These are phyloP conservation scores for Etheostoma nigrum DNA, from an alignment of 2,797 vertebrate species.

Conservation along the genomic window DNA sequence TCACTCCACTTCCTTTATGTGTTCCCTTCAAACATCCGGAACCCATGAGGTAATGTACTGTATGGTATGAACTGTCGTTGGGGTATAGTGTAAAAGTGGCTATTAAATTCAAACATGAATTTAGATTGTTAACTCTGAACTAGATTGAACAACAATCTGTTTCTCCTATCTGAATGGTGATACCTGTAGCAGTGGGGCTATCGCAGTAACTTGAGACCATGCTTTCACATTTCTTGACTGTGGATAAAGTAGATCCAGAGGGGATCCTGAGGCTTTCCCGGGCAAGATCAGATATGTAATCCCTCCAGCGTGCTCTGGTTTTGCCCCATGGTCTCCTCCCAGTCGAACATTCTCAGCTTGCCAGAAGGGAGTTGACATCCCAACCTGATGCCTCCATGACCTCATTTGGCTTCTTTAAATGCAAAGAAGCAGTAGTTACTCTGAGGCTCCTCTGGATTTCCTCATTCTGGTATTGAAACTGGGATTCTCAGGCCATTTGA, in stretches of 20 bases:
- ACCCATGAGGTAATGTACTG: conserved; percentile 30
- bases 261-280: conserved; percentile 34
- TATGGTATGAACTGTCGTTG: conserved; percentile 14
- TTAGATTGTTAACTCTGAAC: conserved; percentile 30
- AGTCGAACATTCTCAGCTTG: conserved; percentile 18
- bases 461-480: not conserved
- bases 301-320: conserved; percentile 28
- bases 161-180: conserved; percentile 6
- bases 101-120: conserved; percentile 46
- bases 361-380: not conserved
- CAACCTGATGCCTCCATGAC: not conserved
- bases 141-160: conserved; percentile 37
- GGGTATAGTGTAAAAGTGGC: conserved; percentile 32
- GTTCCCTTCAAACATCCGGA: conserved; percentile 55
- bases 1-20: conserved; percentile 57
- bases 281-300: conserved; percentile 36
- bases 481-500: conserved; percentile 23
- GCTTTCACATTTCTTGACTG: conserved; percentile 17
- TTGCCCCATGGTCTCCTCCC: conserved; percentile 15
- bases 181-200: not conserved
- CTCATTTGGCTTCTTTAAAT: conserved; percentile 33
- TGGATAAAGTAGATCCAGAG: conserved; percentile 36
- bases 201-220: conserved; percentile 3
- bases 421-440: not conserved
- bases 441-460: not conserved